These are phyloP conservation scores for Aspidoscelis tigris DNA, from an alignment of 2,113 vertebrate genomes.

Conservation along the genomic window DNA sequence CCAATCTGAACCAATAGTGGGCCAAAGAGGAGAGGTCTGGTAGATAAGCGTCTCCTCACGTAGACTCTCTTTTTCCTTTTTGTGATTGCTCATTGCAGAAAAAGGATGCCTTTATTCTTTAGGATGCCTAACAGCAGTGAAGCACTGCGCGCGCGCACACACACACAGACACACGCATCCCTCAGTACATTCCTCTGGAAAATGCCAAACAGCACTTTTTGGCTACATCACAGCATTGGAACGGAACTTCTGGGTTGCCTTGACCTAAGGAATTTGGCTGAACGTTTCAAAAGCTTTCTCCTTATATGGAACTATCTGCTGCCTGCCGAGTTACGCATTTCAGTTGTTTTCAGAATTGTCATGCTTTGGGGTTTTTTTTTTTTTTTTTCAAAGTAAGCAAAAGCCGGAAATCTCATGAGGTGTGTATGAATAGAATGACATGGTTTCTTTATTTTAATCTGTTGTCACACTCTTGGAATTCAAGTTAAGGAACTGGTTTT, in stretches of 20 bases:
- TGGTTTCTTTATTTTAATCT: constrained; percentile 29
- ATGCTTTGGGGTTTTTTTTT: constrained; percentile 26
- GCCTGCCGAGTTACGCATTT: constrained; percentile 55
- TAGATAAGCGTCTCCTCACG: background rate
- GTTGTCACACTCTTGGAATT: constrained; percentile 42
- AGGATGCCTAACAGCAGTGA: background rate
- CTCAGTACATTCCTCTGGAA: constrained; percentile 49
- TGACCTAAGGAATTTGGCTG: constrained; percentile 73
- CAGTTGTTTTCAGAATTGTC: constrained; percentile 52
- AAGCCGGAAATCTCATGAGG: constrained; percentile 43
- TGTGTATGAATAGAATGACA: constrained; percentile 41
- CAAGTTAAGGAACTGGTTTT: constrained; percentile 47
- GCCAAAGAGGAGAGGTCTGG: background rate
- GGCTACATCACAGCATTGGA: constrained; percentile 46
- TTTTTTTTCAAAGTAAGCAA: background rate
- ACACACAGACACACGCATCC: no score
- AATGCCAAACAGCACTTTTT: constrained; percentile 47
- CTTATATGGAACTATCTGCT: constrained; percentile 68
- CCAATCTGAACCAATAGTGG: background rate
- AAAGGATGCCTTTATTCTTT: constrained; percentile 32
- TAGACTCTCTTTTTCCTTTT: constrained; percentile 24
- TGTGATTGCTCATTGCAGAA: background rate
- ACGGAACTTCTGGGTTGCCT: constrained; percentile 63
- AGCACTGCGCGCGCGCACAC: background rate
- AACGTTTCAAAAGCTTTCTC: constrained; percentile 58